These are phyloP conservation scores for Leguminivora glycinivorella DNA, from an alignment of 1,140 invertebrate species.

Conservation along the genomic window DNA sequence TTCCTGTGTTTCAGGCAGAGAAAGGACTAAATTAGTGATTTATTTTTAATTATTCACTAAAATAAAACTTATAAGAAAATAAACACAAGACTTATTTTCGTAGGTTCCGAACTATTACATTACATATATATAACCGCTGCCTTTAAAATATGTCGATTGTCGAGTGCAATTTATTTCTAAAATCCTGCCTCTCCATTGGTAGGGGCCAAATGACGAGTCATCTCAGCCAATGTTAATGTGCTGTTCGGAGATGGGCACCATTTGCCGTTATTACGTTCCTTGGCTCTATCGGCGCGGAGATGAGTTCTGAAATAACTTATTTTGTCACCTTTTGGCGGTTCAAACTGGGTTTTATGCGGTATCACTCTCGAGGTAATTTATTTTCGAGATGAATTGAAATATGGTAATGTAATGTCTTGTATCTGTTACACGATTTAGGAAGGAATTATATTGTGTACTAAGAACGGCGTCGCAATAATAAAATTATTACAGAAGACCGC, in stretches of 20 bases:
- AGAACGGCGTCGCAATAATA: too few relatives aligned
- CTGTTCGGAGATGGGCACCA: conserved; percentile 51
- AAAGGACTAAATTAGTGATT: too few relatives aligned
- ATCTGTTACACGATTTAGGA: not conserved
- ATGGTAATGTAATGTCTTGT: not conserved
- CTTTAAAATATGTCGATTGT: too few relatives aligned
- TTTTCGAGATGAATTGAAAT: conserved; percentile 3
- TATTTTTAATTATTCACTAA: too few relatives aligned
- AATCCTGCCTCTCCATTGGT: conserved; percentile 35
- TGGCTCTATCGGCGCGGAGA: conserved; percentile 58
- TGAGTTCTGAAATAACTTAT: conserved; percentile 64
- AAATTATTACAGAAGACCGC: too few relatives aligned
- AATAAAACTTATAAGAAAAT: too few relatives aligned
- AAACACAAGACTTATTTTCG: too few relatives aligned
- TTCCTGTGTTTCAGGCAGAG: too few relatives aligned
- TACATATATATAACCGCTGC: too few relatives aligned
- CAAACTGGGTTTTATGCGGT: not conserved
- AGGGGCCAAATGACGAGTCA: conserved; percentile 35
- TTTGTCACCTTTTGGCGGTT: conserved; percentile 41
- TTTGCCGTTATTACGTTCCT: conserved; percentile 62
- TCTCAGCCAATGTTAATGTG: conserved; percentile 56
- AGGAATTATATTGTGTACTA: too few relatives aligned
- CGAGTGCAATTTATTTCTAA: too few relatives aligned
- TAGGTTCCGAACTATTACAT: too few relatives aligned
- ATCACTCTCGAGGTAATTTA: conserved; percentile 4